Evolutionary conservation across 2,113 vertebrate genomes (phyloP), one percentile per base, ranked within the genome.

Genomic region (Oxyura jamaicensis): DNA sequence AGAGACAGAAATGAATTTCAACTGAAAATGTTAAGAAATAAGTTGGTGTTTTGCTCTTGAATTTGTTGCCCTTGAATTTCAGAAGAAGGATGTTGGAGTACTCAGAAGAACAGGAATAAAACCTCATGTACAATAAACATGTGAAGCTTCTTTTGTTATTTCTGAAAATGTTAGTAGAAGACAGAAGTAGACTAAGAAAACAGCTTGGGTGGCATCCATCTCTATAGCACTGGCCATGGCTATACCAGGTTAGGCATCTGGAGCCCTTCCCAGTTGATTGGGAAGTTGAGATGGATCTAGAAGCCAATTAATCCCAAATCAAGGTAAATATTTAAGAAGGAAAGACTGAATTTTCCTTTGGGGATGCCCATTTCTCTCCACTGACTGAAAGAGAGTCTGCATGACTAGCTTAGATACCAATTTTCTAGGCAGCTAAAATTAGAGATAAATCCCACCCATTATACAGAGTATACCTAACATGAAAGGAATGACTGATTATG

Each of bases 391-490:
- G 18, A 65, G 14, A 83, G 9, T 35, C 60, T 76, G 28, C 36
- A 11, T 11, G 56, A 74, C 41, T 67, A 42, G 36, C 60, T 86
- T 77, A 92, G 79, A 63, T 39, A 56, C 11, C 77, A 81, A 21
- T 81, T 92, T 94, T 78, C 56, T 36, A 81, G 52, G 86, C 83
- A 88, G 80, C 68, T 94, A 90, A 93, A 96, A 92, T 86, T 74
- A 93, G 94, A 92, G 73, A 86, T 0, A 2, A 83, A 95, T 90
- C 73, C 92, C 80, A 92, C 76, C 88, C 83, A 60, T 90, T 41
- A 55, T 36, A 65, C 17, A 78, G 76, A 88, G 31, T 65, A 75
- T 75, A 90, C 39, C 80, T 26, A 94, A 86, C 46, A 62, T 88
- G 91, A 91, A 94, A 95, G 42, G 63, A 95, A 91, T 81, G 65